Evolutionary conservation across 2,113 vertebrate species (phyloP).

Genomic region (Eurypyga helias): DNA sequence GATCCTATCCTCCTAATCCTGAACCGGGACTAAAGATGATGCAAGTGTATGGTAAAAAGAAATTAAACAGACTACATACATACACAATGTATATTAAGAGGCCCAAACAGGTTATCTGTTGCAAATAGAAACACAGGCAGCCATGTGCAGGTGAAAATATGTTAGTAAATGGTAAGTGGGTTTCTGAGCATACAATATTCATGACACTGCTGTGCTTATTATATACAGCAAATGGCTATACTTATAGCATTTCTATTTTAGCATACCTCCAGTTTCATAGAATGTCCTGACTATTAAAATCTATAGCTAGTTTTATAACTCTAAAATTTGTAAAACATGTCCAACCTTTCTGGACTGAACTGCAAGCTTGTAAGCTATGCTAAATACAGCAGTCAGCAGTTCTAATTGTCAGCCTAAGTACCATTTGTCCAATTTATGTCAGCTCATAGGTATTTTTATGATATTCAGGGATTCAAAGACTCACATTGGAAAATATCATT

Average conservation of each 20-base stretch:
- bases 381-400: neutral
- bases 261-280: neutral
- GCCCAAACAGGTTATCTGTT: neutral
- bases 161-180: neutral
- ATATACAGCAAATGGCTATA: neutral
- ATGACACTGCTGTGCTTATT: neutral
- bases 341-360: neutral
- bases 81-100: neutral
- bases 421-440: neutral
- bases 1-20: neutral
- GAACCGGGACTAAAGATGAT: neutral
- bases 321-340: neutral
- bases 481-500: neutral
- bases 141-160: neutral
- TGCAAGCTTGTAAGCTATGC: neutral
- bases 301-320: neutral
- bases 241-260: neutral
- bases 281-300: neutral
- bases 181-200: neutral
- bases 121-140: neutral
- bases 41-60: neutral
- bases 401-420: neutral
- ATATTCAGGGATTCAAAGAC: neutral
- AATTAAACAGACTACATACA: neutral
- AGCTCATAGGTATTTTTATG: neutral